Evolutionary conservation across 2,113 vertebrate genomes (phyloP).

Genomic region (Trogon surrucura): DNA sequence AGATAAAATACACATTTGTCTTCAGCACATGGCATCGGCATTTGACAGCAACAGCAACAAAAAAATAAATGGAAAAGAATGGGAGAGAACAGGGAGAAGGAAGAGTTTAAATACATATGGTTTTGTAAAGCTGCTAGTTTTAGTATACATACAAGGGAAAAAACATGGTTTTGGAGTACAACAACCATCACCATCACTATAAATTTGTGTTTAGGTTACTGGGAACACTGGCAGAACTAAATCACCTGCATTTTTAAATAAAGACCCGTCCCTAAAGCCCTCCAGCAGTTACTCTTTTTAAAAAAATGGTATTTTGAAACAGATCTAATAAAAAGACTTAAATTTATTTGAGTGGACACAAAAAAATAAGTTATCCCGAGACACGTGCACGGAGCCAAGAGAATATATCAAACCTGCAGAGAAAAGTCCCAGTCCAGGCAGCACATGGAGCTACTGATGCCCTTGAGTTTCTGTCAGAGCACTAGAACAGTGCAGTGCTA

Average conservation of each 20-base stretch:
- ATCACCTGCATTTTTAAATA: not conserved
- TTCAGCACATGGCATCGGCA: not conserved
- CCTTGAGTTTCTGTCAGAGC: not conserved
- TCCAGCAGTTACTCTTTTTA: not conserved
- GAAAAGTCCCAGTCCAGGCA: not conserved
- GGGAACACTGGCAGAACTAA: not conserved
- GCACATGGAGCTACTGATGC: not conserved
- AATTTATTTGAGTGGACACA: not conserved
- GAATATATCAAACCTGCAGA: not conserved
- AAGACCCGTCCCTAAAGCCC: not conserved
- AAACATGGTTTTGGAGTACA: not conserved
- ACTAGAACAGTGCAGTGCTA: fast-evolving
- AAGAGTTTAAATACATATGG: not conserved
- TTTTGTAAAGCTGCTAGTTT: not conserved
- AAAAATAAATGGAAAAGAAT: not conserved
- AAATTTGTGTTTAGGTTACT: not conserved
- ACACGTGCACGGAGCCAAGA: fast-evolving
- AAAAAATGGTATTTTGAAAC: not conserved
- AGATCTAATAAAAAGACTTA: not conserved
- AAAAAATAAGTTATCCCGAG: not conserved
- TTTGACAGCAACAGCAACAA: not conserved
- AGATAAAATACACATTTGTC: not conserved
- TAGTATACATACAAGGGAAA: not conserved
- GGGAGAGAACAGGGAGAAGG: not conserved
- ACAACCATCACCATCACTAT: not conserved